Evolutionary conservation across 2,888 invertebrate genomes (phyloP), one percentile per base, ranked within the genome.

Genomic region (Sericinus montela): DNA sequence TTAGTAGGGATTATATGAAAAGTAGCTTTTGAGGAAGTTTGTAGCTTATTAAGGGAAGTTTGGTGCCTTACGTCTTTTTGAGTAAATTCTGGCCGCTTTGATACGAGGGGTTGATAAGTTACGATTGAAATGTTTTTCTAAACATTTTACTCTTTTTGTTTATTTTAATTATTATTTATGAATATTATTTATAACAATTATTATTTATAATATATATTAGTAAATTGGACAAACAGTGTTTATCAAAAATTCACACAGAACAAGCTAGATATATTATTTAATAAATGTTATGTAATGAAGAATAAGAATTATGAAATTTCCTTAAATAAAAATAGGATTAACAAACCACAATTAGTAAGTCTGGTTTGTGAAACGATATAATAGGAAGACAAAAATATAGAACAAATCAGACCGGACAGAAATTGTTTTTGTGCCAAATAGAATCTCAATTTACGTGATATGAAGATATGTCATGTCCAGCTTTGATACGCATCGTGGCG

Each of bases 11-110:
- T 77, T 72, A 79, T 83, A 81, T 83, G 80, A 75, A 78, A 74
- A 75, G 80, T 75, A 78, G 69, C 72, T 72, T 53, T 55, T 62
- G 69, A 67, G 48, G 47, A 58, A 68, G 56, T 68, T 79, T 75
- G 72, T 71, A 73, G 67, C 69, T 77, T 85, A 85, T 84, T 86
- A 84, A 83, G 80, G 61, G 67, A 85, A 86, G 72, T 86, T 85
- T 54, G 55, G 60, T 62, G 69, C 69, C 72, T 71, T 72, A 75
- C 77, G 80, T 81, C 84, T 83, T 84, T 82, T 77, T 75, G 76
- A 77, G 67, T 69, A 56, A 75, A 82, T 75, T 72, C 79, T 72
- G 65, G 63, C 53, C 56, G 63, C 78, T 82, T 82, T 83, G 82
- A 82, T 70, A 75, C 58, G 69, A 69, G 67, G 72, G 68, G 61